These are phyloP conservation scores for Gonatopus flavifemur DNA, from an alignment of 1,140 invertebrate genomes.

Conservation along the genomic window DNA sequence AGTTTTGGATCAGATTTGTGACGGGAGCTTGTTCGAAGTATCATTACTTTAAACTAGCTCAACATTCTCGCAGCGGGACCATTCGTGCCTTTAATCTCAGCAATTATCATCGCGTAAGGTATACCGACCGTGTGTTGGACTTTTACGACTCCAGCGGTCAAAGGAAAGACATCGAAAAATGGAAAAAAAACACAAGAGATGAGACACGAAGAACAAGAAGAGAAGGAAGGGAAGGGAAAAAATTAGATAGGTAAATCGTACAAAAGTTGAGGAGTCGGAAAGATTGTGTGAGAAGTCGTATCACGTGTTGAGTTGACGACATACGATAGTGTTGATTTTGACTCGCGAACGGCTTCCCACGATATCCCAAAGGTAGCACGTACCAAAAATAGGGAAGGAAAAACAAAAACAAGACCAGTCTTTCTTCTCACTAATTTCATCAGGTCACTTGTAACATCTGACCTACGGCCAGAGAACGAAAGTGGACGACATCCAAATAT, in stretches of 20 bases:
- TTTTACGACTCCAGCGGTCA: constrained; percentile 47
- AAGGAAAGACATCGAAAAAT: too few species aligned
- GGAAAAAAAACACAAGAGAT: neutral
- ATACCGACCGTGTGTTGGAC: constrained; percentile 29
- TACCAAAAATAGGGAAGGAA: too few species aligned
- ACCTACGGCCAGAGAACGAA: too few species aligned
- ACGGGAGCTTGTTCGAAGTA: constrained; percentile 12
- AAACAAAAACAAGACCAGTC: constrained; percentile 24
- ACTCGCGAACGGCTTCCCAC: constrained; percentile 52
- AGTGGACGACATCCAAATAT: too few species aligned
- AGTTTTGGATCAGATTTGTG: neutral
- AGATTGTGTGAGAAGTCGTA: too few species aligned
- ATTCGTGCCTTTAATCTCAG: constrained; percentile 44
- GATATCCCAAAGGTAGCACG: constrained; percentile 25
- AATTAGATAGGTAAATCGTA: too few species aligned
- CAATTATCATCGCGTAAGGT: constrained; percentile 48
- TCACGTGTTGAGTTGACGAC: too few species aligned
- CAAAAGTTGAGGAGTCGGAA: too few species aligned
- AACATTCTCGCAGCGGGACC: constrained; percentile 18
- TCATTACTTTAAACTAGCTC: constrained; percentile 42
- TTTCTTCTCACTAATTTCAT: constrained; percentile 42
- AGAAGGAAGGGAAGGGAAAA: too few species aligned
- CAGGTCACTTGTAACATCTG: too few species aligned
- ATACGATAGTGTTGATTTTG: too few species aligned
- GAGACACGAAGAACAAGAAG: neutral